Base-by-base conservation (phyloP, 2,113 vertebrate genomes). In the Petromus typicus region DNA sequence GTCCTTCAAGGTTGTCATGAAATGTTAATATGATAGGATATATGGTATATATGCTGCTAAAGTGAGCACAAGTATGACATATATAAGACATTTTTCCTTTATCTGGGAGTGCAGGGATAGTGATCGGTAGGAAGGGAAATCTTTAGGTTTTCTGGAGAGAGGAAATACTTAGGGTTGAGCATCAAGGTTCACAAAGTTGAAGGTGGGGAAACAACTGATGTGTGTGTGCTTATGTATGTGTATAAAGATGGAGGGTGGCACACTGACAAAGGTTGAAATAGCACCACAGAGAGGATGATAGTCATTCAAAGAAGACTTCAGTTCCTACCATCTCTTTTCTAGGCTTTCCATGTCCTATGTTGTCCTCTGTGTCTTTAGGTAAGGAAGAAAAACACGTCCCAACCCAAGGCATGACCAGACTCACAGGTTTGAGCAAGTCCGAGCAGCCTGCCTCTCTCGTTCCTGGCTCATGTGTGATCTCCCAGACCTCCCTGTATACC, bases 401-500 rank as follows among this genome's bases (percentile, higher is more conserved):
- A 69, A 43, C 18, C 34, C n/a, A 34, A 51, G 43, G 8, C 59
- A 8, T 40, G 18, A 87, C 18, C n/a, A 69, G 54, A 81, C 7
- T 25, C 16, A 51, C 30, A 17, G 27, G 87, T 34, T 40, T 25
- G 25, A 32, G 43, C 73, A 85, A 48, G 40, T 20, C 25, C 17
- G 14, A 83, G 25, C 17, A 76, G 16, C 9, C n/a, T 37, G 16
- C 23, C 9, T 11, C 61, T 37, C 34, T 45, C 37, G 86, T 96
- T 79, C 5, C 27, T 43, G n/a, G 80, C 13, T 64, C 43, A 20
- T 3, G n/a, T 25, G 79, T 22, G 34, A 23, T 51, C 81, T 57
- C 37, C 32, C 4, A 16, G 37, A 12, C 79, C 22, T 89, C 32
- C 4, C 23, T 10, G 7, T 22, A 56, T 95, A 98, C 98, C 98